phyloP scores from a whole-genome alignment of 2,113 vertebrate species.

The Sylvietta virens region DNA sequence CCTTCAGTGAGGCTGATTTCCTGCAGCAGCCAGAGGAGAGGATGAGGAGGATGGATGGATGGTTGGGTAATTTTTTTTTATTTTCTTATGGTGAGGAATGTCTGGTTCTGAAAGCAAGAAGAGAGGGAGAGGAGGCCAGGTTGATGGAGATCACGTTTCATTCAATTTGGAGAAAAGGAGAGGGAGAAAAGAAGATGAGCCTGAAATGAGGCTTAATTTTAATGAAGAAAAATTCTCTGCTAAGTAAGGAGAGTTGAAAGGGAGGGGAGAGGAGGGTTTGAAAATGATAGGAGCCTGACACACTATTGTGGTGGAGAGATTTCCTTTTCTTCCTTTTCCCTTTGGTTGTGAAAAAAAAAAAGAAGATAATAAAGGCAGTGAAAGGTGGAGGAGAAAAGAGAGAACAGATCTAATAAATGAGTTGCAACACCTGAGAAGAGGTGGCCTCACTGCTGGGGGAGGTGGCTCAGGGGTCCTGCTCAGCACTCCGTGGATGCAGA shows the following conservation, averaged over 20 bases:
- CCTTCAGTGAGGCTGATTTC: neutral
- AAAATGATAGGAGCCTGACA: constrained; percentile 46
- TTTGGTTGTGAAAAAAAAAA: neutral
- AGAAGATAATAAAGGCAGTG: neutral
- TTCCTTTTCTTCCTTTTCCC: constrained; percentile 37
- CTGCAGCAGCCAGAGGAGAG: neutral
- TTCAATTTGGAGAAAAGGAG: constrained; percentile 65
- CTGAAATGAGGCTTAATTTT: constrained; percentile 75
- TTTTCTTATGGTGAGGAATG: neutral
- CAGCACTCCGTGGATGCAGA: neutral
- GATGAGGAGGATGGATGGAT: neutral
- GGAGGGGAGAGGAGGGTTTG: constrained; percentile 52
- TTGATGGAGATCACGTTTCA: constrained; percentile 52
- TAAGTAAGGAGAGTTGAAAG: constrained; percentile 65
- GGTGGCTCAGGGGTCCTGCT: neutral
- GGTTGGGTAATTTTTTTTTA: neutral
- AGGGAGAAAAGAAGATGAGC: constrained; percentile 65
- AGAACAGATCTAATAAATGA: constrained; percentile 15
- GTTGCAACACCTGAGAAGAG: neutral
- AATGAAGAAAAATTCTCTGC: constrained; percentile 71
- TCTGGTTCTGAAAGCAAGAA: constrained; percentile 46
- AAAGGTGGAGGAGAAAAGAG: neutral
- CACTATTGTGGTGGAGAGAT: constrained; percentile 40
- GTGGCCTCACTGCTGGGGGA: neutral
- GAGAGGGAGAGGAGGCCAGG: constrained; percentile 37